These are phyloP conservation scores for Sylvietta virens DNA, from an alignment of 2,113 vertebrate species.

Conservation along the genomic window DNA sequence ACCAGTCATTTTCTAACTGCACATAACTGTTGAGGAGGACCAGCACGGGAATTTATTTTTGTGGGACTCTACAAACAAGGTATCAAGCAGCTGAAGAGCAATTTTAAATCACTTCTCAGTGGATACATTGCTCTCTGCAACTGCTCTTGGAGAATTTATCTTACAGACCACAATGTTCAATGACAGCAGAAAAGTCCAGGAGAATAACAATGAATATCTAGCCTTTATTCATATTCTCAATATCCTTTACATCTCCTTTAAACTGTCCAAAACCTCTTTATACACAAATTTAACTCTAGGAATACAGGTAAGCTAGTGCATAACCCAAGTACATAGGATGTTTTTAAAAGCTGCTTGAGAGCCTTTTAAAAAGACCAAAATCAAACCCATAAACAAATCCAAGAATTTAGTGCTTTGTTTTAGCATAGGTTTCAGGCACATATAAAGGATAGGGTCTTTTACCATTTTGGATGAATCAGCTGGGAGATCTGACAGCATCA, in stretches of 20 bases:
- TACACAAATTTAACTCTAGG: neutral
- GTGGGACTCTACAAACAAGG: slow-evolving; percentile 19
- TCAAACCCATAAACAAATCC: neutral
- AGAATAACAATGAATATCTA: slow-evolving; percentile 27
- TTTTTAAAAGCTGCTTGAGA: neutral
- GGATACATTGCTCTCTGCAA: slow-evolving; percentile 8
- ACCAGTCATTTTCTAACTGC: neutral
- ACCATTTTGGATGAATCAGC: neutral
- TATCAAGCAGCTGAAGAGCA: neutral
- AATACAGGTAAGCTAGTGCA: neutral
- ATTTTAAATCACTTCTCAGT: slow-evolving; percentile 35
- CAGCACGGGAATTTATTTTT: neutral
- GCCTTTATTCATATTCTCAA: slow-evolving; percentile 20
- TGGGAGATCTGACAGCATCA: neutral
- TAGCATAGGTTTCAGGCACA: neutral
- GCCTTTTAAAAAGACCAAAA: neutral
- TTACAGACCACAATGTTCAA: neutral
- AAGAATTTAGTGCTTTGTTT: neutral
- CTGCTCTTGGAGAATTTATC: neutral
- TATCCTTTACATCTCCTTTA: slow-evolving; percentile 30
- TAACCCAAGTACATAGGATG: neutral
- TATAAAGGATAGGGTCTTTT: neutral
- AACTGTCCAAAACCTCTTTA: neutral
- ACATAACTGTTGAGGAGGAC: neutral
- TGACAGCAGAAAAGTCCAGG: neutral